A percentile compares a stretch with the other conserved stretches of the same genome.
Conservation (phyloP, 2,888 invertebrate species). For the Rhabditoides inermis region DNA sequence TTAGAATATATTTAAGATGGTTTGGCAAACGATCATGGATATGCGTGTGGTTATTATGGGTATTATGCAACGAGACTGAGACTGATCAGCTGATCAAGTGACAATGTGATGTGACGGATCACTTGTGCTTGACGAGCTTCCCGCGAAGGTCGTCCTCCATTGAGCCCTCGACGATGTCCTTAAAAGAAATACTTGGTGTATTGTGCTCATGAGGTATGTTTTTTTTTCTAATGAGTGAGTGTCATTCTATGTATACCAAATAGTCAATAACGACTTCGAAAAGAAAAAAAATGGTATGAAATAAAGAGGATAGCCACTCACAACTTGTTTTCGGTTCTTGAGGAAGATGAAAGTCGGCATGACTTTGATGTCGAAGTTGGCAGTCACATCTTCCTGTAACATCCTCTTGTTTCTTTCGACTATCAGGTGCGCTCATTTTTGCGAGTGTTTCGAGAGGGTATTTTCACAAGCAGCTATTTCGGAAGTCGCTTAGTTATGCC, state of each 20-base stretch:
- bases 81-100: too few relatives aligned
- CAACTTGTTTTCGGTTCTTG: constrained; percentile 37
- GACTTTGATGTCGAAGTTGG: constrained; percentile 41
- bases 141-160: constrained; percentile 29
- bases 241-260: too few relatives aligned
- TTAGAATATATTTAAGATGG: too few relatives aligned
- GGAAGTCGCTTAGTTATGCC: constrained; percentile 6
- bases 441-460: background rate
- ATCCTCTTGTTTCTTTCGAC: background rate
- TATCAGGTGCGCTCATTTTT: background rate
- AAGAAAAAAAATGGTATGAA: constrained; percentile 1
- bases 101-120: too few relatives aligned
- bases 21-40: too few relatives aligned
- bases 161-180: constrained; percentile 44
- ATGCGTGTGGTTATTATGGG: too few relatives aligned
- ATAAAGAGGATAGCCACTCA: constrained; percentile 12
- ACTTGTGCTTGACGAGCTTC: too few relatives aligned
- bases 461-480: background rate
- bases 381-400: constrained; percentile 36
- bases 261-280: background rate
- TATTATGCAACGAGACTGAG: too few relatives aligned
- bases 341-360: constrained; percentile 51
- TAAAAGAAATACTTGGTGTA: constrained; percentile 4
- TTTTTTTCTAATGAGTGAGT: too few relatives aligned
- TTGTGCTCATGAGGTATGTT: too few relatives aligned